Percentiles rank a stretch among this genome's conserved stretches.
Conservation (phyloP, 1,140 invertebrate species). For the Camponotus vicinus region DNA sequence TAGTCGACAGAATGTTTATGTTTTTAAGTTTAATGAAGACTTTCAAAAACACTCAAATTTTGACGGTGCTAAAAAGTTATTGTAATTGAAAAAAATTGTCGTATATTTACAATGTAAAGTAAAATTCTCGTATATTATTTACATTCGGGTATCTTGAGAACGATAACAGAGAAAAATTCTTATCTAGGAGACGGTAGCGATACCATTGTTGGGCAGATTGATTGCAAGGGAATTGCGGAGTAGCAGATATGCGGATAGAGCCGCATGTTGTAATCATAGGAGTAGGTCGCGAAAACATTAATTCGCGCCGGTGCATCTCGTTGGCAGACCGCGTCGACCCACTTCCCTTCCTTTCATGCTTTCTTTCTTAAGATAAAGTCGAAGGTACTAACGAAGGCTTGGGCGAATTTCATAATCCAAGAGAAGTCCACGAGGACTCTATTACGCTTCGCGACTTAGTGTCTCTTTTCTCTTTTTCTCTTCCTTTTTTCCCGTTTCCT, state of each 20-base stretch:
- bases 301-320: constrained; percentile 28
- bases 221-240: constrained; percentile 20
- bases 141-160: not conserved
- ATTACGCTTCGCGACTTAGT: constrained; percentile 34
- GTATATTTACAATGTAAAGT: not conserved
- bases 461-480: not conserved
- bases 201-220: constrained; percentile 39
- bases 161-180: not conserved
- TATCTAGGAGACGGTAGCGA: not conserved
- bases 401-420: constrained; percentile 63
- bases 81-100: not conserved
- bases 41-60: not conserved
- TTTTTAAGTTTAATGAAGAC: not conserved
- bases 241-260: not conserved
- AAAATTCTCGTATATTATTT: not conserved
- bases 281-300: constrained; percentile 59
- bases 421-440: constrained; percentile 43
- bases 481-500: constrained; percentile 20
- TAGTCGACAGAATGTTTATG: not conserved
- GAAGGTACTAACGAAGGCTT: constrained; percentile 60
- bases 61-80: not conserved
- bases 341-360: constrained; percentile 50
- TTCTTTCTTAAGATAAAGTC: constrained; percentile 52
- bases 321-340: constrained; percentile 43
- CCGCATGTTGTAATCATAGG: constrained; percentile 39